phyloP scores from a whole-genome alignment of 2,113 vertebrate genomes.

The Phyllopteryx taeniolatus region DNA sequence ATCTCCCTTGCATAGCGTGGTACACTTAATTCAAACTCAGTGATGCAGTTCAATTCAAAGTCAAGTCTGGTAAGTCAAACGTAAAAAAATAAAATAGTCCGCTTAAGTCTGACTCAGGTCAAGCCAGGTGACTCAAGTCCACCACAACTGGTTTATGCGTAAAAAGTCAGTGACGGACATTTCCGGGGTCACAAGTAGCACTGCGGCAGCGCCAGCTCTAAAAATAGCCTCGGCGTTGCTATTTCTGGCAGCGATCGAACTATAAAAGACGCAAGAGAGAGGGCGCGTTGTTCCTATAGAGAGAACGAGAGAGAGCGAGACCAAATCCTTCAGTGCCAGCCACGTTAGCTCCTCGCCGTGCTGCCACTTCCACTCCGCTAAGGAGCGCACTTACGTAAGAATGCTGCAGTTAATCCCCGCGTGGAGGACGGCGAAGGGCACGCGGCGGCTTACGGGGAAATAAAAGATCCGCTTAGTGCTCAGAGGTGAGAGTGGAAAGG shows the following conservation, averaged over 20 bases:
- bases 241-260: slow-evolving; percentile 46
- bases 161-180: slow-evolving; percentile 29
- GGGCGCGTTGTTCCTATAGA: slow-evolving; percentile 23
- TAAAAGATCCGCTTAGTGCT: slow-evolving; percentile 12
- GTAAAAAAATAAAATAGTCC: no score
- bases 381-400: slow-evolving; percentile 59
- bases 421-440: slow-evolving; percentile 49
- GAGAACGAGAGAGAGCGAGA: not conserved
- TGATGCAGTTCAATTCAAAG: no score
- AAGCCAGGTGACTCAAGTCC: no score
- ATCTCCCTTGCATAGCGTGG: no score
- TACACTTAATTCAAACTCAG: no score
- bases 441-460: slow-evolving; percentile 11
- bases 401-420: slow-evolving; percentile 52
- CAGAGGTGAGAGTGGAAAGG: slow-evolving; percentile 3
- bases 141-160: not conserved
- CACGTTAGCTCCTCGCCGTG: slow-evolving; percentile 43
- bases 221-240: slow-evolving; percentile 48
- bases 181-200: slow-evolving; percentile 42
- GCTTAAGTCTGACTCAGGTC: no score
- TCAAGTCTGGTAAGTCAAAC: no score
- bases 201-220: slow-evolving; percentile 38
- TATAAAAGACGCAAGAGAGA: slow-evolving; percentile 32
- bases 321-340: slow-evolving; percentile 2
- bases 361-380: slow-evolving; percentile 42